Base-by-base conservation (phyloP, 2,888 invertebrate species). In the Horisme vitalbata region DNA sequence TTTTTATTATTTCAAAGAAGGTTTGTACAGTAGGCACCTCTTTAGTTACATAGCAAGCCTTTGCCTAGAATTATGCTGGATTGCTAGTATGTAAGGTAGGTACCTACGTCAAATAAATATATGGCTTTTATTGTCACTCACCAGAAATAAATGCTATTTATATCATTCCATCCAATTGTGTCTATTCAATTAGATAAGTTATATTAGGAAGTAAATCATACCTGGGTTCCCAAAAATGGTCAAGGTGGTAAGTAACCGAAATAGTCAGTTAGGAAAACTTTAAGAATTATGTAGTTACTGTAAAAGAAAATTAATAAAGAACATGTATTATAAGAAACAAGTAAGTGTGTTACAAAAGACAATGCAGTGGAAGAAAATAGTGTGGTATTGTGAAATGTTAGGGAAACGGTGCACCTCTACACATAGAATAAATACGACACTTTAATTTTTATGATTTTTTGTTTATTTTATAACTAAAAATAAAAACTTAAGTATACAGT, bases 381-480 rank as follows among this genome's bases (percentile, higher is more conserved):
- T 58, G 59, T 54, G 74, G n/a, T 76, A 75, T 71, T 65, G 68
- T 70, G 76, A 65, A 75, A 63, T 75, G 80, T 83, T 81, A 83
- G 65, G 73, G 68, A 73, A 71, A 47, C 71, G 57, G 83, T 82
- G 80, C 79, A 70, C 65, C 10, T 32, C 70, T 72, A 79, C 59
- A 71, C 61, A 74, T 61, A 72, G 54, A 82, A 79, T 75, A 72
- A 79, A 78, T 69, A 80, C 77, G 79, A 78, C 71, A 59, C 32
- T 36, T 21, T 55, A 68, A 72, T 81, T 84, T 83, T 83, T 72
- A 80, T 78, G 68, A 71, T 75, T 79, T 80, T 84, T 83, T 83
- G 79, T 88, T 87, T 86, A 87, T 90, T 89, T 87, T 89, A 85
- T 86, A 79, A 87, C 88, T 89, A 86, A 87, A 84, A 78, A 81